Percentiles rank a stretch among this genome's conserved stretches.
These are phyloP conservation scores for Diploptera punctata DNA, from an alignment of 2,888 invertebrate genomes.

Conservation along the genomic window DNA sequence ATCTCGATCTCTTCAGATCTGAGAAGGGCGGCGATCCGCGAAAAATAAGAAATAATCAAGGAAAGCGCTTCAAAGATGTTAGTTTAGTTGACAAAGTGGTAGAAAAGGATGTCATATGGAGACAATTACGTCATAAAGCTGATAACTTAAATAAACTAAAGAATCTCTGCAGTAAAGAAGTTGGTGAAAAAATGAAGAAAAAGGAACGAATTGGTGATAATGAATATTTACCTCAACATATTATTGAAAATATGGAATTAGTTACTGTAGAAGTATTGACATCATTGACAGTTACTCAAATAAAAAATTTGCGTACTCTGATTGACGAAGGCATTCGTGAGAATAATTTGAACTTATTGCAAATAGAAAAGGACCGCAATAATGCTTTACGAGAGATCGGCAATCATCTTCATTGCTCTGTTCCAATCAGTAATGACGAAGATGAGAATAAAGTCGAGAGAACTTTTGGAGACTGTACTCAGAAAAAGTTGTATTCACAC, in stretches of 20 bases:
- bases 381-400: constrained; percentile 89
- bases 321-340: constrained; percentile 84
- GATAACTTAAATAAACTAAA: constrained; percentile 96
- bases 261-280: constrained; percentile 77
- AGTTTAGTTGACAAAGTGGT: constrained; percentile 90
- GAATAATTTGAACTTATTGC: constrained; percentile 73
- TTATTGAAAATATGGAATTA: constrained; percentile 61
- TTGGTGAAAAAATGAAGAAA: constrained; percentile 96
- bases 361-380: constrained; percentile 80
- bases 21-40: constrained; percentile 96
- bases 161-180: constrained; percentile 95
- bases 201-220: constrained; percentile 60
- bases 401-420: constrained; percentile 92
- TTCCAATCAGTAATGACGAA: constrained; percentile 94
- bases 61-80: constrained; percentile 92
- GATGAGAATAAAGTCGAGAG: constrained; percentile 94
- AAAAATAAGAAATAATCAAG: constrained; percentile 90
- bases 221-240: constrained; percentile 54
- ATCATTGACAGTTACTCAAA: constrained; percentile 84
- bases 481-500: constrained; percentile 92
- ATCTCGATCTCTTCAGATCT: constrained; percentile 93
- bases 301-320: constrained; percentile 82
- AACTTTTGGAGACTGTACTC: constrained; percentile 86
- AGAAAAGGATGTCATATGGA: constrained; percentile 88
- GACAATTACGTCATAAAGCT: constrained; percentile 86